These are phyloP conservation scores for Hyposoter didymator DNA, from an alignment of 2,888 invertebrate species.

Conservation along the genomic window DNA sequence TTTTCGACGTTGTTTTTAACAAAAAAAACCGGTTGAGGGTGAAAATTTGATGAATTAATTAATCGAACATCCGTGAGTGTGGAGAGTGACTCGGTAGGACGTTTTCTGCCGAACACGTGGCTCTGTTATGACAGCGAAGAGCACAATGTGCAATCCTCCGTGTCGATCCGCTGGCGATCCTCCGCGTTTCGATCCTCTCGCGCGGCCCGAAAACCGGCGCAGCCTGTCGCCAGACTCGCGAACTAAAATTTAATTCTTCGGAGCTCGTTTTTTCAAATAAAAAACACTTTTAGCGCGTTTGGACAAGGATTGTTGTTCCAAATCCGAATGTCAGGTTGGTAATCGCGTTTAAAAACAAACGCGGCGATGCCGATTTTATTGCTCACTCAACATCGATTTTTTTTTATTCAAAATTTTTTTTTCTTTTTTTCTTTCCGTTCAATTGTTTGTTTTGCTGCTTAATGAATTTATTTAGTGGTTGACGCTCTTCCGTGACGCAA, in stretches of 20 bases:
- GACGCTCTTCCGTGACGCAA: neutral
- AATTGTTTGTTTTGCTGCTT: neutral
- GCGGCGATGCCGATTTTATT: neutral
- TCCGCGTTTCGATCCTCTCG: slow-evolving; percentile 29
- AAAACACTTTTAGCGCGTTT: neutral
- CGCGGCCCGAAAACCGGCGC: slow-evolving; percentile 30
- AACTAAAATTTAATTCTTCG: neutral
- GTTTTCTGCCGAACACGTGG: slow-evolving; percentile 72
- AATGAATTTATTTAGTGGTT: slow-evolving; percentile 4
- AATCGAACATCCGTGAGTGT: neutral
- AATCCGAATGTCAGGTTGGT: no score
- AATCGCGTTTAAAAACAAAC: neutral
- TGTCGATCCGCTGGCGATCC: neutral
- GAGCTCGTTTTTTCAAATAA: neutral
- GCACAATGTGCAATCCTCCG: slow-evolving; percentile 2
- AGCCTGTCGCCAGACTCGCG: slow-evolving; percentile 39
- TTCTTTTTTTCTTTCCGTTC: neutral
- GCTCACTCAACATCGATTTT: neutral
- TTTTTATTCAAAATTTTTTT: no score
- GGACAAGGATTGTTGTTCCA: neutral
- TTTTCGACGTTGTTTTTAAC: neutral
- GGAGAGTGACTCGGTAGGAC: neutral
- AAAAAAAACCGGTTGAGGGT: neutral
- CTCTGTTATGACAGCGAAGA: slow-evolving; percentile 74
- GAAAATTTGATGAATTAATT: neutral